A percentile compares a stretch with the other conserved stretches of the same genome.
Conservation (phyloP, 2,888 invertebrate genomes). For the Chironomus tentans region DNA sequence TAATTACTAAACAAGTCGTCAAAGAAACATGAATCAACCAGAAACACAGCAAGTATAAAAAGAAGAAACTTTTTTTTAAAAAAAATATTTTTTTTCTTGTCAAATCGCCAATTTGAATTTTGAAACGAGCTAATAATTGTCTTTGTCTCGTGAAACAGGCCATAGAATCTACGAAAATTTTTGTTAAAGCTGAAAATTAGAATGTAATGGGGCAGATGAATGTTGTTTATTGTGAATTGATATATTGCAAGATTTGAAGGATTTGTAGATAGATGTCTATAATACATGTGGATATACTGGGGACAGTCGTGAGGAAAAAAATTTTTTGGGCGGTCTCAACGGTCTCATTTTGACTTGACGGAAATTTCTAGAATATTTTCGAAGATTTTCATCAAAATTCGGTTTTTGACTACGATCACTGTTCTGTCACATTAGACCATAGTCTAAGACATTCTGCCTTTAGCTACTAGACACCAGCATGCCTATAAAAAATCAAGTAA, state of each 20-base stretch:
- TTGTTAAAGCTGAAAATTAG: background rate
- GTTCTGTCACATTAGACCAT: too few species aligned
- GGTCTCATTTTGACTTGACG: too few species aligned
- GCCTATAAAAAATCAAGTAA: too few species aligned
- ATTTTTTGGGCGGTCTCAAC: too few species aligned
- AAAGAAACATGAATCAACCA: background rate
- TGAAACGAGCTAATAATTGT: slow-evolving; percentile 20
- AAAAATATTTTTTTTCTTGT: slow-evolving; percentile 2
- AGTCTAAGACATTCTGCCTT: too few species aligned
- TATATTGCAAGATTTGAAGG: background rate
- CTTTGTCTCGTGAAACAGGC: background rate
- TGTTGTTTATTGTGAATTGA: background rate
- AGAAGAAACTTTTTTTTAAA: background rate
- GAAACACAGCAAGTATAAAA: background rate
- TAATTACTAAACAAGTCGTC: background rate
- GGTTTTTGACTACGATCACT: too few species aligned
- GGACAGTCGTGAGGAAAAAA: background rate
- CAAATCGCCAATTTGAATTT: slow-evolving; percentile 22
- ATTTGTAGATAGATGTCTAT: too few species aligned
- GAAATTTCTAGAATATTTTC: background rate
- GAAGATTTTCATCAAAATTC: too few species aligned
- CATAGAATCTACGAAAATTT: background rate
- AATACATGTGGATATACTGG: background rate
- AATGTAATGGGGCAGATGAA: background rate
- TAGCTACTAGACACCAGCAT: too few species aligned